These are phyloP conservation scores for Chymomyza amoena DNA, from an alignment of 2,888 invertebrate species.

Conservation along the genomic window DNA sequence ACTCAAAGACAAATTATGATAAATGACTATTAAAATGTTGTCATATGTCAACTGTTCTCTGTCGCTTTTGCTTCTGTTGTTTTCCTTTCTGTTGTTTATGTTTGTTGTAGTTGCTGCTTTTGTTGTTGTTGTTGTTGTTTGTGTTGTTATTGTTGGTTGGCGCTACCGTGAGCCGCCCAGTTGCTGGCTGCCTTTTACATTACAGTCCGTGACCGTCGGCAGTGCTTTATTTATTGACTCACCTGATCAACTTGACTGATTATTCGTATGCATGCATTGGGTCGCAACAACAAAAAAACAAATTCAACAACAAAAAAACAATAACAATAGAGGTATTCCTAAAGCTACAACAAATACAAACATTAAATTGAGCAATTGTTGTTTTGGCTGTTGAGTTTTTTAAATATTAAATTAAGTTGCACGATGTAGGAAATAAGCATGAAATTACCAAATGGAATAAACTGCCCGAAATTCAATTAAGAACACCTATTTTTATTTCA, in stretches of 20 bases:
- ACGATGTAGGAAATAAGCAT: background rate
- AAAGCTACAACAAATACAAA: background rate
- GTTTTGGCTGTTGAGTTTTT: background rate
- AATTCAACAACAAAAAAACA: background rate
- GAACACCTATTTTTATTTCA: no score
- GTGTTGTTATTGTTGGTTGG: slow-evolving; percentile 23
- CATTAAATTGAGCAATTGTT: slow-evolving; percentile 13
- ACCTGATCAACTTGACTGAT: slow-evolving; percentile 78
- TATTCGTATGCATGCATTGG: slow-evolving; percentile 75
- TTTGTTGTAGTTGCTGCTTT: background rate
- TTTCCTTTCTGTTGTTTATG: background rate
- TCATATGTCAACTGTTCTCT: slow-evolving; percentile 53
- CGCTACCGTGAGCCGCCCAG: slow-evolving; percentile 47
- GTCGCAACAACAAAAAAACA: slow-evolving; percentile 5
- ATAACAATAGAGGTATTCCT: background rate
- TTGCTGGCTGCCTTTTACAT: slow-evolving; percentile 16
- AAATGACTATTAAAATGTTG: slow-evolving; percentile 66
- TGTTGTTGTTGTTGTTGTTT: slow-evolving; percentile 6
- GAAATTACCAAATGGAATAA: no score
- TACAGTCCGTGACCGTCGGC: background rate
- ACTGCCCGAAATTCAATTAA: no score
- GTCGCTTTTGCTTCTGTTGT: background rate
- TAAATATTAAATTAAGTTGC: background rate
- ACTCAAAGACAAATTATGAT: slow-evolving; percentile 66
- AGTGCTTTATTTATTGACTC: slow-evolving; percentile 77